Evolutionary conservation across 2,888 invertebrate species (phyloP).

Genomic region (Tinea pellionella): DNA sequence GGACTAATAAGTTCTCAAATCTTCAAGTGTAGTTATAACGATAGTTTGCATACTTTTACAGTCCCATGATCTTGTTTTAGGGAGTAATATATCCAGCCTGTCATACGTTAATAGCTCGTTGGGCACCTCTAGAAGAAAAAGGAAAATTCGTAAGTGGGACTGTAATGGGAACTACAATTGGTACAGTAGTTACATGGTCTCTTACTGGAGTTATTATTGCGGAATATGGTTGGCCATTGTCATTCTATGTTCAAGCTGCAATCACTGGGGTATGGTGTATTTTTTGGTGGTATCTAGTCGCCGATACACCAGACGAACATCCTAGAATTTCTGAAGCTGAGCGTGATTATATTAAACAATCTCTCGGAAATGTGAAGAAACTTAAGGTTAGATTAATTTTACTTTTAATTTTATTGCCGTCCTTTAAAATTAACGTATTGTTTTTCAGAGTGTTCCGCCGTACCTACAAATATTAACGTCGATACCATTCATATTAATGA

Average conservation of each 20-base stretch:
- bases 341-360: conserved; percentile 71
- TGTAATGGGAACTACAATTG: conserved; percentile 80
- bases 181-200: conserved; percentile 77
- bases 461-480: conserved; percentile 72
- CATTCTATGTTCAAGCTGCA: conserved; percentile 73
- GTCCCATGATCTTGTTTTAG: conserved; percentile 33
- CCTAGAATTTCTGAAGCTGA: conserved; percentile 72
- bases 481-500: conserved; percentile 76
- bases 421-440: too few species aligned
- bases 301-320: conserved; percentile 73
- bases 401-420: too few species aligned
- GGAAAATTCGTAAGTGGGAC: conserved; percentile 76
- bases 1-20: too few species aligned
- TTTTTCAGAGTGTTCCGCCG: conserved; percentile 73
- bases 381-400: conserved; percentile 53
- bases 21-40: too few species aligned
- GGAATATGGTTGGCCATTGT: conserved; percentile 73
- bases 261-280: conserved; percentile 66
- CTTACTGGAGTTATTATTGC: conserved; percentile 74
- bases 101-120: conserved; percentile 75
- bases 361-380: conserved; percentile 68
- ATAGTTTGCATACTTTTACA: too few species aligned
- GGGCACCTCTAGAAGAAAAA: conserved; percentile 81
- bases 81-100: conserved; percentile 74
- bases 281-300: conserved; percentile 73